Evolutionary conservation across 1,140 invertebrate genomes (phyloP), one percentile per base, ranked within the genome.

Genomic region (Sminthurinus signatus): DNA sequence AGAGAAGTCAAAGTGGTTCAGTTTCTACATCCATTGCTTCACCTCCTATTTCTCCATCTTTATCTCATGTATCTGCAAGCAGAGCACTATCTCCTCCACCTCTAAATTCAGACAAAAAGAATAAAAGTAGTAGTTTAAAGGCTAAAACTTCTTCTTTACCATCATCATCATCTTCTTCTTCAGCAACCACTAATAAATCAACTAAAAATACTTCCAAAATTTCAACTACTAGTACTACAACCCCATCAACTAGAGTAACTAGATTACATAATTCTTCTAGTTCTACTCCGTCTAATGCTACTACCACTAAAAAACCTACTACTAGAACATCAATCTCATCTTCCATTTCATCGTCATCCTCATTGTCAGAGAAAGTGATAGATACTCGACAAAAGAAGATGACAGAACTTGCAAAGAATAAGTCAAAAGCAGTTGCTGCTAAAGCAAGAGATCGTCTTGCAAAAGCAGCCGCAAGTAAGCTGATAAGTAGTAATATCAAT

Each of bases 1-100:
- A 64, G 25, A 54, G 66, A 2, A 64, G 61, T 15, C 57, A 63
- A 27, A 62, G 60, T 52, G 65, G 62, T 39, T 67, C 65, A 48
- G 42, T 61, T 32, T 65, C 64, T 32, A 28, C 27, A 3, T 12
- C 50, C 39, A n/a, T 23, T 32, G 28, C 48, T 27, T 29, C 32
- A 50, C 29, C 29, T 19, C 8, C 44, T 32, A 48, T 14, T 1
- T 28, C 58, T 31, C 44, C 44, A 28, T 12, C 44, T n/a, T 3
- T 15, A 61, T 42, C n/a, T 17, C 32, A 36, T 21, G 36, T 21
- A 25, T 44, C 32, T 29, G 29, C 27, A 50, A 36, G n/a, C 17
- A 60, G 50, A 19, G 10, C 46, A 28, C 48, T 36, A 14, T 25
- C 29, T 28, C 48, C 44, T 39, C 36, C 31, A 52, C 12, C 12